A percentile compares a stretch with the other conserved stretches of the same genome.
phyloP scores from a whole-genome alignment of 2,888 invertebrate genomes.

The Aspidapion aeneum region DNA sequence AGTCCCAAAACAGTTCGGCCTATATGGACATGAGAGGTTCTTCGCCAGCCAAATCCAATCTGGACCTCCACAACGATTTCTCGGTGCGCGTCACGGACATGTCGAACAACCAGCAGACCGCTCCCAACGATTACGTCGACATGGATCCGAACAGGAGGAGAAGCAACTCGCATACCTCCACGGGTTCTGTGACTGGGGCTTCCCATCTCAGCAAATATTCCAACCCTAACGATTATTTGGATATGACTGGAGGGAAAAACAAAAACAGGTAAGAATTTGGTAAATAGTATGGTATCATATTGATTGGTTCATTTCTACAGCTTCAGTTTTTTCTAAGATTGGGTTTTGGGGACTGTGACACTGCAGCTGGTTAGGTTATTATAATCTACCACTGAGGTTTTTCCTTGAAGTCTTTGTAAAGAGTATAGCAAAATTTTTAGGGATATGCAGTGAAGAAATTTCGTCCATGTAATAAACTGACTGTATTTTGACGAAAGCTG shows the following conservation, averaged over 20 bases:
- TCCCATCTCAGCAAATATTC: not conserved
- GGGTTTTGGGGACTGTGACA: too few species aligned
- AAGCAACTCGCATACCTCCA: slow-evolving; percentile 18
- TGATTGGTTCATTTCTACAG: too few species aligned
- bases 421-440: too few species aligned
- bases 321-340: too few species aligned
- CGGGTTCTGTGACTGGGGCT: not conserved
- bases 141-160: slow-evolving; percentile 25
- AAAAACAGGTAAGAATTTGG: slow-evolving; percentile 12
- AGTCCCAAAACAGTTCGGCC: slow-evolving; percentile 6
- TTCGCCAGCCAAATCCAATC: not conserved
- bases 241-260: slow-evolving; percentile 37
- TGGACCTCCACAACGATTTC: not conserved
- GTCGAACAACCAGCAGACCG: too few species aligned
- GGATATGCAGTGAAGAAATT: too few species aligned
- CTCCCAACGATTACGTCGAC: slow-evolving; percentile 30
- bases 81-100: not conserved
- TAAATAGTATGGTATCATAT: too few species aligned
- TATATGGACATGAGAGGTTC: slow-evolving; percentile 19
- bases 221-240: slow-evolving; percentile 43
- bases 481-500: too few species aligned
- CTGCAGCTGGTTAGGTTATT: too few species aligned
- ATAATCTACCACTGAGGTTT: too few species aligned
- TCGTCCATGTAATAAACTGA: too few species aligned
- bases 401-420: too few species aligned